These are phyloP conservation scores for Drosophila helvetica DNA, from an alignment of 2,888 invertebrate genomes.

Conservation along the genomic window DNA sequence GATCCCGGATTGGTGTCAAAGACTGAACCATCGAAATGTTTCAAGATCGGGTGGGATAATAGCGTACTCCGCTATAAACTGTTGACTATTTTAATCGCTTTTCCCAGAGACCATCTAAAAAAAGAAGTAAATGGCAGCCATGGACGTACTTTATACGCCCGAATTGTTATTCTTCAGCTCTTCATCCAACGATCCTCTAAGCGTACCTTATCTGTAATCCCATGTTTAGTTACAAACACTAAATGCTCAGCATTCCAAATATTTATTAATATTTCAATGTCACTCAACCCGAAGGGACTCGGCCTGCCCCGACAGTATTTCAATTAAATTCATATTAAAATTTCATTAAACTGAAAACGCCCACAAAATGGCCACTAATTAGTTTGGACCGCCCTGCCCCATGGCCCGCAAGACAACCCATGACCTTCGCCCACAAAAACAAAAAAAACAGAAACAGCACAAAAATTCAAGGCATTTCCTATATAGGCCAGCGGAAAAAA, in stretches of 20 bases:
- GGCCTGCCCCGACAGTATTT: slow-evolving; percentile 38
- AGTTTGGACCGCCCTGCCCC: slow-evolving; percentile 51
- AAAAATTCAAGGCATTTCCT: slow-evolving; percentile 45
- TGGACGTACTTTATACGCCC: too few relatives aligned
- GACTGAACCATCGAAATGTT: too few relatives aligned
- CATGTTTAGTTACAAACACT: not conserved
- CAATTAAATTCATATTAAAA: slow-evolving; percentile 72
- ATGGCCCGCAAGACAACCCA: slow-evolving; percentile 18
- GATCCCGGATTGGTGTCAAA: too few relatives aligned
- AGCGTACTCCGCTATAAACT: too few relatives aligned
- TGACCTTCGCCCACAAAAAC: slow-evolving; percentile 60
- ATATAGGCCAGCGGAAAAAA: slow-evolving; percentile 45
- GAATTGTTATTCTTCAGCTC: not conserved
- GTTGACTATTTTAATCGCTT: too few relatives aligned
- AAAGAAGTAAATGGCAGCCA: too few relatives aligned
- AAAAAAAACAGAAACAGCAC: slow-evolving; percentile 32
- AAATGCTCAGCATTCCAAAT: not conserved
- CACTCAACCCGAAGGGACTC: not conserved
- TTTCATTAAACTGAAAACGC: slow-evolving; percentile 66
- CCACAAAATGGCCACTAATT: slow-evolving; percentile 73
- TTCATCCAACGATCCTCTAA: not conserved
- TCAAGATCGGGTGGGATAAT: too few relatives aligned
- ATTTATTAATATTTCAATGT: slow-evolving; percentile 17
- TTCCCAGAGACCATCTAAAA: too few relatives aligned
- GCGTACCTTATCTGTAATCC: not conserved